phyloP scores from a whole-genome alignment of 2,888 invertebrate species.

The Cataglyphis rosenhaueri region DNA sequence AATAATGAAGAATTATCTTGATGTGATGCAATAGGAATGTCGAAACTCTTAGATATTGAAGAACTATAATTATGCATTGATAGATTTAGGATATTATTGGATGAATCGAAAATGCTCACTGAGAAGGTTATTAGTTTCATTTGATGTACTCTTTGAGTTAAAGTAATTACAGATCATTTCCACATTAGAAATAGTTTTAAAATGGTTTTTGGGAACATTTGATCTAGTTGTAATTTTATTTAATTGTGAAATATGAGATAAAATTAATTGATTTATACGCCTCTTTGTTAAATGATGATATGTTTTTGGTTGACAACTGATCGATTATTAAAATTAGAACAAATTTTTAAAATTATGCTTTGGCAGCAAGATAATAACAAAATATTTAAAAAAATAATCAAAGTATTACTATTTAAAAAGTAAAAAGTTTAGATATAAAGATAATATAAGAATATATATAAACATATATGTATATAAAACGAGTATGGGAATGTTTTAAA shows the following conservation, averaged over 20 bases:
- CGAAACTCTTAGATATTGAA: neutral
- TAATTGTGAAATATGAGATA: neutral
- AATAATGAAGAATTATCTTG: neutral
- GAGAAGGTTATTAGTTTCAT: neutral
- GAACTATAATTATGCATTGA: neutral
- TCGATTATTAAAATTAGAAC: neutral
- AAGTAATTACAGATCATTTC: neutral
- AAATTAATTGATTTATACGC: conserved; percentile 1
- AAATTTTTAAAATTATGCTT: neutral
- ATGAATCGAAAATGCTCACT: neutral
- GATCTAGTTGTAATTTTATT: neutral
- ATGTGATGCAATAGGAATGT: neutral
- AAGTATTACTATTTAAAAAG: too few relatives aligned
- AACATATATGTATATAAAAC: too few relatives aligned
- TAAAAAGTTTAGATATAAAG: too few relatives aligned
- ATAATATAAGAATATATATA: too few relatives aligned
- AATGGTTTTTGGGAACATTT: neutral
- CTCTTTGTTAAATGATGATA: neutral
- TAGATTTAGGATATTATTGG: neutral
- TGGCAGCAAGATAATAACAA: too few relatives aligned
- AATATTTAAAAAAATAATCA: too few relatives aligned
- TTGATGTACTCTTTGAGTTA: neutral
- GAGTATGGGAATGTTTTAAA: too few relatives aligned
- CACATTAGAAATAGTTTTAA: conserved; percentile 3
- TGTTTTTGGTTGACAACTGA: neutral